Percentiles rank a stretch among this genome's conserved stretches.
These are phyloP conservation scores for Conger conger DNA, from an alignment of 2,113 vertebrate species.

Conservation along the genomic window DNA sequence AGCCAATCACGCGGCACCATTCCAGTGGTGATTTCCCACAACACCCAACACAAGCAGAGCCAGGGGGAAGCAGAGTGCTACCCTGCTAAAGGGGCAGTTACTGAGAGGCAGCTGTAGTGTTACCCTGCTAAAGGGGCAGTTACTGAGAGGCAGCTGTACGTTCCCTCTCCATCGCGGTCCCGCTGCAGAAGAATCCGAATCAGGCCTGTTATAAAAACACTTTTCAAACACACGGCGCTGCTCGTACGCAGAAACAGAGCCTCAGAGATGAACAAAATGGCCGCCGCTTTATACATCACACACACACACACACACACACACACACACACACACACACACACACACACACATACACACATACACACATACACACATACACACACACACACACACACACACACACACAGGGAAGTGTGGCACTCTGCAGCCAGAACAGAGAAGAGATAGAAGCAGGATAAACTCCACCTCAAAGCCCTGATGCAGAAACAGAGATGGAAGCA, in stretches of 20 bases:
- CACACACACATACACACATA: too few species aligned
- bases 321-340: too few species aligned
- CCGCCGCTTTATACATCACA: not conserved
- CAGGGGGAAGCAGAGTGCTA: not conserved
- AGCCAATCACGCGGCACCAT: not conserved
- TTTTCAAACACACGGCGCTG: not conserved
- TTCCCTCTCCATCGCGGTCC: not conserved
- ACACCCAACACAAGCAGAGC: not conserved
- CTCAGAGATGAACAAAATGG: not conserved
- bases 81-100: not conserved
- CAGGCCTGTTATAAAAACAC: not conserved
- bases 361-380: too few species aligned
- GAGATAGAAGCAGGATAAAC: not conserved
- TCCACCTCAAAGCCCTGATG: not conserved
- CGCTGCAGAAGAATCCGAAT: too few species aligned
- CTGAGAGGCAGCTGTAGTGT: not conserved
- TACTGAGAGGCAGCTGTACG: not conserved
- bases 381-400: too few species aligned
- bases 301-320: too few species aligned
- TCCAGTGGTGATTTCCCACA: not conserved
- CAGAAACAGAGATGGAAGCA: not conserved
- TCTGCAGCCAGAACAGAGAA: too few species aligned
- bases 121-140: not conserved
- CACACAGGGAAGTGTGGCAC: not conserved
- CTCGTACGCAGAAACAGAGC: not conserved